A percentile compares a stretch with the other conserved stretches of the same genome.
These are phyloP conservation scores for Syngnathus typhle DNA, from an alignment of 2,113 vertebrate genomes.

Conservation along the genomic window DNA sequence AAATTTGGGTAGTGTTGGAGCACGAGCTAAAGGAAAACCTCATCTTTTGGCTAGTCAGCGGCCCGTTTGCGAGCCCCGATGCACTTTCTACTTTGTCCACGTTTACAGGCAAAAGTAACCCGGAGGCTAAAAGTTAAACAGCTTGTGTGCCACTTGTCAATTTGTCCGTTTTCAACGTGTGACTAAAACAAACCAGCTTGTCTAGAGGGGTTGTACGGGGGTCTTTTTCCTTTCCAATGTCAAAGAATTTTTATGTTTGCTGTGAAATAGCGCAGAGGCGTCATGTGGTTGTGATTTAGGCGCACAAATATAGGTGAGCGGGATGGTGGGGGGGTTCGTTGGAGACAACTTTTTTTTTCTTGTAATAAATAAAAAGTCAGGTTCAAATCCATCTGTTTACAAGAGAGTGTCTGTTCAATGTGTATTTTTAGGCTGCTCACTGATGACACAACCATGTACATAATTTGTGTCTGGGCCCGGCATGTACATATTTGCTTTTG, in stretches of 20 bases:
- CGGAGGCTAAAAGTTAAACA: not conserved
- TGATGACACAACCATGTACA: constrained; percentile 31
- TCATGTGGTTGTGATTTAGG: constrained; percentile 67
- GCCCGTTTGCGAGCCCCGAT: not conserved
- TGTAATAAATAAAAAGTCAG: not conserved
- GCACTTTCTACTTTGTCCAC: not conserved
- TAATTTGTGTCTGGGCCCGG: constrained; percentile 31
- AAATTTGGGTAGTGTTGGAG: not conserved
- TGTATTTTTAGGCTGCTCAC: constrained; percentile 9
- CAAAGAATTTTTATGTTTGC: constrained; percentile 58
- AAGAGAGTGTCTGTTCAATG: not conserved
- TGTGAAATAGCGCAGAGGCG: constrained; percentile 56
- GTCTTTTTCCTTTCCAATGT: constrained; percentile 39
- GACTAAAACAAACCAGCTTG: constrained; percentile 26
- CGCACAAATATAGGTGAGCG: constrained; percentile 59
- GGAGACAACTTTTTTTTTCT: not conserved
- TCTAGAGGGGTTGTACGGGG: constrained; percentile 44
- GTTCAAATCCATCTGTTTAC: not conserved
- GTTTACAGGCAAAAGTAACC: not conserved
- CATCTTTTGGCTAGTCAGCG: not conserved
- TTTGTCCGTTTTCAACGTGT: constrained; percentile 10
- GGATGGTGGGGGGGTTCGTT: not conserved
- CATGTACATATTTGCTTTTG: constrained; percentile 25
- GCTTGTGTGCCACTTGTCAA: constrained; percentile 11
- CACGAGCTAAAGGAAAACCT: not conserved